Evolutionary conservation across 2,888 invertebrate genomes (phyloP).

Genomic region (Ceraclea dissimilis): DNA sequence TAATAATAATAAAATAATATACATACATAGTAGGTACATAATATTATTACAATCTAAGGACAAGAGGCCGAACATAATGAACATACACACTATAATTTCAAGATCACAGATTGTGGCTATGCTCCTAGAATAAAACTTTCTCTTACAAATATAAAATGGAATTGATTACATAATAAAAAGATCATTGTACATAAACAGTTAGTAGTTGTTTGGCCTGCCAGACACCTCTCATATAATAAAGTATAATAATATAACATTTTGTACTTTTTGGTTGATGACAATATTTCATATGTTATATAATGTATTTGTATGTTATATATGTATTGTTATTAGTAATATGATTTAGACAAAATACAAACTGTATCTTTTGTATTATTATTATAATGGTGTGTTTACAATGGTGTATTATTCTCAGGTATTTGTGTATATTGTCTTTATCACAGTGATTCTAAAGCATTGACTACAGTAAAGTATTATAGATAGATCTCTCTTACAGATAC

Average conservation of each 20-base stretch:
- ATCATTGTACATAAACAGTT: neutral
- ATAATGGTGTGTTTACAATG: too few species aligned
- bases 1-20: too few species aligned
- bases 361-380: constrained; percentile 19
- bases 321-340: constrained; percentile 9
- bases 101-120: constrained; percentile 20
- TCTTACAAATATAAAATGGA: neutral
- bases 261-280: constrained; percentile 24
- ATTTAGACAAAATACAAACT: constrained; percentile 24
- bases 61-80: constrained; percentile 15
- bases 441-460: constrained; percentile 25
- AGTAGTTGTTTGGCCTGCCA: constrained; percentile 2
- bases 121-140: neutral
- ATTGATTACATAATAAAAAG: neutral
- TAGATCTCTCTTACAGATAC: too few species aligned
- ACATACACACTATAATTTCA: constrained; percentile 11
- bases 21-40: too few species aligned
- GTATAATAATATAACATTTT: constrained; percentile 11
- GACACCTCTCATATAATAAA: neutral
- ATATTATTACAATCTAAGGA: too few species aligned
- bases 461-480: too few species aligned
- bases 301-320: too few species aligned
- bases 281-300: too few species aligned
- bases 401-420: constrained; percentile 24
- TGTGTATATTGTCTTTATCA: constrained; percentile 26